phyloP scores from a whole-genome alignment of 2,888 invertebrate genomes.

The Acronicta leporina region DNA sequence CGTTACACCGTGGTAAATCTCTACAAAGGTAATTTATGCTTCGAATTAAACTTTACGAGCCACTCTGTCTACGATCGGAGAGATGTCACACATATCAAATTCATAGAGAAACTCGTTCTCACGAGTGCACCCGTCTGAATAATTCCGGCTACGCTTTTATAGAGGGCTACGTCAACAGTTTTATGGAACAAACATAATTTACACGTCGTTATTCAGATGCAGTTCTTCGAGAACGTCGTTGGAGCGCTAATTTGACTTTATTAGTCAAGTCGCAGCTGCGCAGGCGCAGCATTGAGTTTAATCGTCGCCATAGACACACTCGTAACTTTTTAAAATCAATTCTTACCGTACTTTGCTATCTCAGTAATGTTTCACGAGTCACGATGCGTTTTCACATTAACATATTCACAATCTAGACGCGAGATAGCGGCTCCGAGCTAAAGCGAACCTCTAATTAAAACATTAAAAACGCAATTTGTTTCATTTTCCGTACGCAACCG shows the following conservation, averaged over 20 bases:
- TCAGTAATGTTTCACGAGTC: conserved; percentile 71
- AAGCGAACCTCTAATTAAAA: conserved; percentile 79
- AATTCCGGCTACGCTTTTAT: conserved; percentile 71
- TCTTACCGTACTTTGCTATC: conserved; percentile 50
- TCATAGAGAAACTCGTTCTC: conserved; percentile 74
- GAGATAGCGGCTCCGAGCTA: conserved; percentile 72
- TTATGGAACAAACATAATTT: conserved; percentile 61
- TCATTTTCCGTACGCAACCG: conserved; percentile 65
- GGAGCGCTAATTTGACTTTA: conserved; percentile 28
- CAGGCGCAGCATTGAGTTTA: conserved; percentile 15
- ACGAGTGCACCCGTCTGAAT: conserved; percentile 80
- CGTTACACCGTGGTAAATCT: conserved; percentile 78
- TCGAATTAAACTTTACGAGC: conserved; percentile 82
- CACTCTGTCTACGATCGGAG: conserved; percentile 75
- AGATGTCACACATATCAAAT: conserved; percentile 82
- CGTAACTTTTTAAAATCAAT: conserved; percentile 58
- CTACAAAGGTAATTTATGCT: conserved; percentile 78
- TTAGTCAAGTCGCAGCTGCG: conserved; percentile 11
- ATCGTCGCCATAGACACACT: conserved; percentile 33
- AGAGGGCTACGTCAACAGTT: conserved; percentile 66
- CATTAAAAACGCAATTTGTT: conserved; percentile 79
- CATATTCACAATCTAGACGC: conserved; percentile 74
- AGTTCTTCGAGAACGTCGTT: conserved; percentile 26
- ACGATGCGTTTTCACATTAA: conserved; percentile 71
- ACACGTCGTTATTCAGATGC: conserved; percentile 52